Base-by-base conservation (phyloP, 1,140 invertebrate genomes). In the Brachionus manjavacas region DNA sequence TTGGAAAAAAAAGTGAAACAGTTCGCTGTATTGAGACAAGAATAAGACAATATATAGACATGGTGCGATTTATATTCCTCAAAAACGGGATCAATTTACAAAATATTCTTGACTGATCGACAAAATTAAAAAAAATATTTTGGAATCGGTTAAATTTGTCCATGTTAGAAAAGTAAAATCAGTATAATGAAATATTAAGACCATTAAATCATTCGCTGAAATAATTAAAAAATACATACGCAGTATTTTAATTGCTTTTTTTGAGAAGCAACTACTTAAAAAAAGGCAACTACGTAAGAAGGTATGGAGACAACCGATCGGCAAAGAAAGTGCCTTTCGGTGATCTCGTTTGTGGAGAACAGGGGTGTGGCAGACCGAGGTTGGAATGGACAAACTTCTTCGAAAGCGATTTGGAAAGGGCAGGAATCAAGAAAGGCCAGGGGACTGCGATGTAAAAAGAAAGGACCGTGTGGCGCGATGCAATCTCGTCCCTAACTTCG, bases 61-160 rank as follows among this genome's bases (percentile, higher is more conserved):
- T 74, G 9, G 70, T 74, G 20, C 70, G 31, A 23, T 41, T 41
- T 16, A 74, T 23, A 41, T 74, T 74, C 23, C 70, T 74, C 4
- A 74, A n/a, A 74, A 41, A 74, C 35, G 70, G 70, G 7, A 74
- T 23, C 20, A 41, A 12, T 41, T 74, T 74, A n/a, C 70, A 74
- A 2, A 74, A 74, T 16, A 74, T 2, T 3, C n/a, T 4, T 14
- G n/a, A n/a, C 35, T 74, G 35, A 25, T 74, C 35, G 6, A 74
- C 70, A 35, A 74, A 74, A 74, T 74, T 74, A 2, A 74, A 16
- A 6, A 2, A 11, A n/a, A 16, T 11, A 23, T 16, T 41, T 74
- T 12, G 14, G 39, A 41, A 6, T 74, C 8, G 4, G 39, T 39
- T 8, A 74, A 23, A 16, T 74, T 74, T 11, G 16, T 74, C 70